A percentile compares a stretch with the other conserved stretches of the same genome.
Conservation (phyloP, 1,140 invertebrate genomes). For the Philotrypesis tridentata region DNA sequence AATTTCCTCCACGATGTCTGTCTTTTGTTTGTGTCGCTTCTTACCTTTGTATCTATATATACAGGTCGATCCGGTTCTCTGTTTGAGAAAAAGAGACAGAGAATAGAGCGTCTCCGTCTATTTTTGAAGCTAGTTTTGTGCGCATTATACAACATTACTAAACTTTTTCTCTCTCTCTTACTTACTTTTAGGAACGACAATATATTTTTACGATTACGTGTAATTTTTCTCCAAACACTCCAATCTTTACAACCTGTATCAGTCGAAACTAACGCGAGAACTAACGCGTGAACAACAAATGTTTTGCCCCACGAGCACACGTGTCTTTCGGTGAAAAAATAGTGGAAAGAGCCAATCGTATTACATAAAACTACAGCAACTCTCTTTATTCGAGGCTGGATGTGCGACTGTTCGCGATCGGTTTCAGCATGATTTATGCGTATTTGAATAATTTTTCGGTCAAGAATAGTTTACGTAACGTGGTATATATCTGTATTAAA, state of each 20-base stretch:
- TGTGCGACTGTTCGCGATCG: background rate
- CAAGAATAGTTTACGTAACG: slow-evolving; percentile 36
- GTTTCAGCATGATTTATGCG: background rate
- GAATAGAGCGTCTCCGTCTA: background rate
- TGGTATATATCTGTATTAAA: no score
- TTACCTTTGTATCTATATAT: background rate
- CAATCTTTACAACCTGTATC: no score
- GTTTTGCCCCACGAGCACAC: no score
- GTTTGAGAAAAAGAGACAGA: background rate
- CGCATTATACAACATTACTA: background rate
- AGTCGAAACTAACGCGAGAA: no score
- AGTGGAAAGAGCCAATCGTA: background rate
- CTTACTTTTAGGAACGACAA: no score
- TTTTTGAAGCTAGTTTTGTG: slow-evolving; percentile 1
- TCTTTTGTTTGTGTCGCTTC: slow-evolving; percentile 13
- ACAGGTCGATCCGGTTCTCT: background rate
- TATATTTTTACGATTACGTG: background rate
- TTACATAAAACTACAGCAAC: slow-evolving; percentile 22
- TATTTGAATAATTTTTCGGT: slow-evolving; percentile 16
- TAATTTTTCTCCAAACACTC: background rate
- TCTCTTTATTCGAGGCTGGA: background rate
- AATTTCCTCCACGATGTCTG: slow-evolving; percentile 19
- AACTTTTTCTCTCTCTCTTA: background rate
- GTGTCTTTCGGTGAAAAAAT: background rate
- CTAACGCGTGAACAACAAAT: no score